These are phyloP conservation scores for Epistrophe eligans DNA, from an alignment of 2,888 invertebrate genomes.

Conservation along the genomic window DNA sequence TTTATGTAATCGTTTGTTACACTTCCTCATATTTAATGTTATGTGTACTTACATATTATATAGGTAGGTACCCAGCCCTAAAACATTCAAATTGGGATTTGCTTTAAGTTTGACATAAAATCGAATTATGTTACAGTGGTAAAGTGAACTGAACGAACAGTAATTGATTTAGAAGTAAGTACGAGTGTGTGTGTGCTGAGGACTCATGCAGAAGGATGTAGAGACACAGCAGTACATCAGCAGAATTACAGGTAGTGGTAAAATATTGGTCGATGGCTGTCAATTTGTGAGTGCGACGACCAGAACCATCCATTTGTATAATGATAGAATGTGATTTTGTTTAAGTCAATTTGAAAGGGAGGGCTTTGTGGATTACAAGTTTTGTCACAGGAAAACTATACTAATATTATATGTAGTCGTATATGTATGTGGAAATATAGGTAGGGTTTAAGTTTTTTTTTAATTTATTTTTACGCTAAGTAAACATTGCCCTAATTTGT, in stretches of 20 bases:
- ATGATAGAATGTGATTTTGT: constrained; percentile 26
- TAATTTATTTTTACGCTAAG: too few species aligned
- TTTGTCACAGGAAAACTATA: not conserved
- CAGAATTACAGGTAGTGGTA: constrained; percentile 10
- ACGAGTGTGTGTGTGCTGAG: not conserved
- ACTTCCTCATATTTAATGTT: not conserved
- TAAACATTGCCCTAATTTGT: too few species aligned
- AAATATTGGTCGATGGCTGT: constrained; percentile 14
- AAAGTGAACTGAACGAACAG: constrained; percentile 19
- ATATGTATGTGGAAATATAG: too few species aligned
- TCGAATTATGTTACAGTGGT: constrained; percentile 44
- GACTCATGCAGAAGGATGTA: not conserved
- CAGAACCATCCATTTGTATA: constrained; percentile 9
- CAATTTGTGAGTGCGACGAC: constrained; percentile 20
- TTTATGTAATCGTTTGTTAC: not conserved
- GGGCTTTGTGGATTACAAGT: not conserved
- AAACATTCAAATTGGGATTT: not conserved
- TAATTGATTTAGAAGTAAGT: constrained; percentile 51
- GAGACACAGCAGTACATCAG: not conserved
- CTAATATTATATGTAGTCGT: not conserved
- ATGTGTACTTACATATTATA: too few species aligned
- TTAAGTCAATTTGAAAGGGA: constrained; percentile 7
- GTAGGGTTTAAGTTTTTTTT: too few species aligned
- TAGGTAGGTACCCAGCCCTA: too few species aligned
- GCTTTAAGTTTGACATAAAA: constrained; percentile 27